Base-by-base conservation (phyloP, 2,888 invertebrate species). In the Rotaria socialis region DNA sequence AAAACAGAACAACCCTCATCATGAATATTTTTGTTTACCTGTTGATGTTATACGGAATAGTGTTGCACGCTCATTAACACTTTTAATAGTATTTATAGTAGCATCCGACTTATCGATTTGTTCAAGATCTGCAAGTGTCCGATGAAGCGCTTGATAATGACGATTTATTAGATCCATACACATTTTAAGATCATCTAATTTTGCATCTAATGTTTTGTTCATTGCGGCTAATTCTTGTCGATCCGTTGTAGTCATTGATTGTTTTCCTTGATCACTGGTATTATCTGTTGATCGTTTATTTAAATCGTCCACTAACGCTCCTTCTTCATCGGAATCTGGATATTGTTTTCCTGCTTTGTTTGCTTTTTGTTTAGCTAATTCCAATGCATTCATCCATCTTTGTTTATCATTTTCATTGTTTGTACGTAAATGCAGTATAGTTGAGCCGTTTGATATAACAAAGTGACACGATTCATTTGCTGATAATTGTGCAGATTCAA, bases 341-440 rank as follows among this genome's bases (percentile, higher is more conserved):
- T 85, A 50, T 85, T 22, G 43, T 60, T 60, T 43, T 10, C 85
- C 16, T 10, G 27, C 16, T 85, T 60, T 56, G 1, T 55, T 5
- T 58, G 85, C 87, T 74, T 84, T 92, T 56, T 96, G 96, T 92
- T 99, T 97, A 85, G 98, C 97, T 88, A 98, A 93, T 91, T 99
- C 98, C 86, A 99, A 92, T 8, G 97, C 96, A 1, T 97, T 97
- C 86, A 99, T 96, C 99, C 99, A 99, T 90, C 95, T 91, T 91
- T 99, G 97, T 86, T 98, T 93, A 91, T 99, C 98, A 86, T 96
- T 95, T 92, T 99, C 99, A 88, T 95, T 96, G 35, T 94, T 94
- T 56, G 98, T 97, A 90, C 94, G 94, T 88, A 95, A 93, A 91
- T 95, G 95, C 92, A 98, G 99, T 84, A 96, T 97, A 5, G 97